These are phyloP conservation scores for Pseudobourletiella spinata DNA, from an alignment of 1,140 invertebrate genomes.

Conservation along the genomic window DNA sequence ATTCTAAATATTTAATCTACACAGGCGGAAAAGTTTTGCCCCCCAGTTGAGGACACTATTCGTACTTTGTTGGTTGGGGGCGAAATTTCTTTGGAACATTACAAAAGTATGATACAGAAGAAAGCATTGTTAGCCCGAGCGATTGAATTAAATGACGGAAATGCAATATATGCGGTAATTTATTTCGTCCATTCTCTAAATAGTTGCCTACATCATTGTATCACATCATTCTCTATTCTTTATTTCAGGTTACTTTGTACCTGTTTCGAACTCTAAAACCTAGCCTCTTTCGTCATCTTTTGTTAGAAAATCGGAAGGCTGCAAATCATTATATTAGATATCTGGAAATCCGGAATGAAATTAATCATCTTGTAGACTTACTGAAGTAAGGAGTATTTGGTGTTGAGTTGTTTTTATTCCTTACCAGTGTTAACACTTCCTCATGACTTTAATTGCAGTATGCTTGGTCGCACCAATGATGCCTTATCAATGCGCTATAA, in stretches of 20 bases:
- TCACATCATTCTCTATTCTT: no score
- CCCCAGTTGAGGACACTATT: slow-evolving; percentile 41
- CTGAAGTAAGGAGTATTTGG: slow-evolving; percentile 48
- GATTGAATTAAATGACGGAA: slow-evolving; percentile 47
- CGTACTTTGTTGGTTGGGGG: slow-evolving; percentile 10
- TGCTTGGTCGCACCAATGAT: slow-evolving; percentile 44
- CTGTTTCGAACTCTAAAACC: slow-evolving; percentile 47
- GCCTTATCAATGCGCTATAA: slow-evolving; percentile 37
- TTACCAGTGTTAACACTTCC: no score
- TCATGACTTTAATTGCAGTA: slow-evolving; percentile 42
- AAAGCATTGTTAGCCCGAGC: slow-evolving; percentile 45
- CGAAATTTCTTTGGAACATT: slow-evolving; percentile 44
- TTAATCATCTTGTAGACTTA: slow-evolving; percentile 46
- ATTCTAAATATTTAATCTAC: no score
- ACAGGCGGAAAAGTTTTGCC: not conserved
- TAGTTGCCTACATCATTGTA: no score
- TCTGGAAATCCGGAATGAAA: slow-evolving; percentile 44
- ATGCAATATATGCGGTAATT: slow-evolving; percentile 47
- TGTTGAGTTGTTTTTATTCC: no score
- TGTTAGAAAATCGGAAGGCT: slow-evolving; percentile 44
- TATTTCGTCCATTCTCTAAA: no score
- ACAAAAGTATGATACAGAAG: slow-evolving; percentile 47
- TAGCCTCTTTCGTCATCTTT: slow-evolving; percentile 43
- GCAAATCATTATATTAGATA: slow-evolving; percentile 47
- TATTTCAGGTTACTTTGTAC: slow-evolving; percentile 45